These are phyloP conservation scores for Lycia hirtaria DNA, from an alignment of 2,888 invertebrate genomes.

Conservation along the genomic window DNA sequence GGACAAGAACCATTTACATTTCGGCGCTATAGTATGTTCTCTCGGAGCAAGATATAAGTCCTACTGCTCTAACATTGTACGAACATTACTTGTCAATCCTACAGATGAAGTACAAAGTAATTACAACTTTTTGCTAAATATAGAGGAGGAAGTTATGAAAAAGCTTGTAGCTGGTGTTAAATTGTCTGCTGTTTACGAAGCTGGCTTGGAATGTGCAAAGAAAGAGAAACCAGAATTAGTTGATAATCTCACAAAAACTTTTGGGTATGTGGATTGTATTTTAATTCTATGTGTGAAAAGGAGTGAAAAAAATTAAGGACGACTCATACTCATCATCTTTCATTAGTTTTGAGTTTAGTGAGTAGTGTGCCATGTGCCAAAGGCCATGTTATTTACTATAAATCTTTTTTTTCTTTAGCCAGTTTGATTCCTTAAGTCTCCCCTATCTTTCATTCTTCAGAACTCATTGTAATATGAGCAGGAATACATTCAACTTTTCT, in stretches of 20 bases:
- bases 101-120: conserved; percentile 91
- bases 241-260: conserved; percentile 96
- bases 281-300: not conserved
- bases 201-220: conserved; percentile 92
- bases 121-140: conserved; percentile 95
- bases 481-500: no score
- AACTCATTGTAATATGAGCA: no score
- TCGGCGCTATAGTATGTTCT: conserved; percentile 97
- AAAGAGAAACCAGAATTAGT: conserved; percentile 93
- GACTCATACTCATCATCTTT: no score
- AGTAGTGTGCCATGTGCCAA: no score
- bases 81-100: conserved; percentile 98
- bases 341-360: no score
- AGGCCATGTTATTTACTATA: no score
- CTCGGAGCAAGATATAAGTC: conserved; percentile 98
- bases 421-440: no score
- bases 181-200: conserved; percentile 94
- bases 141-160: conserved; percentile 96
- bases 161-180: conserved; percentile 92
- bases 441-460: no score
- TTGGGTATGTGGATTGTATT: conserved; percentile 86
- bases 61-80: conserved; percentile 98
- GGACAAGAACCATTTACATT: conserved; percentile 97
- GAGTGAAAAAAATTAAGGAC: no score
- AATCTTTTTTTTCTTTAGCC: no score